phyloP scores from a whole-genome alignment of 2,888 invertebrate genomes.

The Tridacna gigas region DNA sequence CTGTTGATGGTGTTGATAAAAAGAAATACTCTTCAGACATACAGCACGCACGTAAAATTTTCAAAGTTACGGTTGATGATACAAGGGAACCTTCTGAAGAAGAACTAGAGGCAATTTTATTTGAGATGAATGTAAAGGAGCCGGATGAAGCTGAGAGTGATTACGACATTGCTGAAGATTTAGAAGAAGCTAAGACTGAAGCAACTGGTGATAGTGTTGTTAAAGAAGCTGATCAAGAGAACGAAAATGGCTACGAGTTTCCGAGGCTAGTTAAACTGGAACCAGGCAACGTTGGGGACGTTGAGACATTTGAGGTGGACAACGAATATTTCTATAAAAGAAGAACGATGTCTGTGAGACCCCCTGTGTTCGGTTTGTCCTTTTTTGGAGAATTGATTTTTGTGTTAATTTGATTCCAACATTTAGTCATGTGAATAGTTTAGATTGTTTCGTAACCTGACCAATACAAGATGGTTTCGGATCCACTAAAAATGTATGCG shows the following conservation, averaged over 20 bases:
- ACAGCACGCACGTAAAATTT: not conserved
- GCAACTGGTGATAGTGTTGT: not conserved
- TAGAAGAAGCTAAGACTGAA: not conserved
- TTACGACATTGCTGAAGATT: not conserved
- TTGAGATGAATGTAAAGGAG: not conserved
- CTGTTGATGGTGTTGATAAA: no score
- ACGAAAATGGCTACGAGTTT: constrained; percentile 20
- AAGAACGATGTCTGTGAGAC: constrained; percentile 38
- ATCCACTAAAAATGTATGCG: no score
- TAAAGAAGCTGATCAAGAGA: not conserved
- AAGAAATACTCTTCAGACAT: not conserved
- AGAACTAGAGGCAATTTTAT: not conserved
- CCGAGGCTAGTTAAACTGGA: constrained; percentile 37
- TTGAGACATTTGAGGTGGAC: constrained; percentile 36
- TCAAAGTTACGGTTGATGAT: not conserved
- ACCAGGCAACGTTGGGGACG: constrained; percentile 51
- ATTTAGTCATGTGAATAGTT: no score
- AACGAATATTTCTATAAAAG: constrained; percentile 30
- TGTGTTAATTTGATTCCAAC: not conserved
- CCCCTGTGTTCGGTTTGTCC: constrained; percentile 47
- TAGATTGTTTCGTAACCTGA: no score
- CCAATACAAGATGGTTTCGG: no score
- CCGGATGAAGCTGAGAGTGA: not conserved
- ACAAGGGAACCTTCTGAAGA: not conserved
- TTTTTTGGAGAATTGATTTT: not conserved